These are phyloP conservation scores for Psettodes erumei DNA, from an alignment of 2,113 vertebrate species.

Conservation along the genomic window DNA sequence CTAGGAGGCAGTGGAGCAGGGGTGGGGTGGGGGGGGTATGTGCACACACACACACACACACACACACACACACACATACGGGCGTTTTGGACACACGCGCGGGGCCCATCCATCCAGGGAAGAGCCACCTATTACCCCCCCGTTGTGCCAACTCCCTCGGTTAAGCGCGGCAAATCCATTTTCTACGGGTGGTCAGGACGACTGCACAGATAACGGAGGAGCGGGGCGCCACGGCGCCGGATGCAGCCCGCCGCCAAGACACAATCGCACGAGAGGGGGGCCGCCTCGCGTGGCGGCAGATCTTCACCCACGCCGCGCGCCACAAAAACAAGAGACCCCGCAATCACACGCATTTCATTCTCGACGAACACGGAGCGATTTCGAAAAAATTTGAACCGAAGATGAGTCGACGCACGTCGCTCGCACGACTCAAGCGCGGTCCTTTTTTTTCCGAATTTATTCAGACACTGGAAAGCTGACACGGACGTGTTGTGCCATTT, in stretches of 20 bases:
- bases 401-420: background rate
- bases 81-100: constrained; percentile 45
- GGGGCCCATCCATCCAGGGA: constrained; percentile 65
- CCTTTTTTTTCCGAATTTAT: constrained; percentile 28
- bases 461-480: constrained; percentile 41
- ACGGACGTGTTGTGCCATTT: constrained; percentile 41
- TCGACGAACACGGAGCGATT: background rate
- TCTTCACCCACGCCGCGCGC: too few relatives aligned
- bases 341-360: background rate
- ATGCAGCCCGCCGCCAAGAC: constrained; percentile 64
- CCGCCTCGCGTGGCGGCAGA: too few relatives aligned
- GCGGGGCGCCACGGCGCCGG: constrained; percentile 50
- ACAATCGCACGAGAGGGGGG: constrained; percentile 41
- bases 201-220: constrained; percentile 79
- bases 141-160: constrained; percentile 69
- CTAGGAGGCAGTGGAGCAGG: constrained; percentile 67
- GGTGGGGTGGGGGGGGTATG: constrained; percentile 8
- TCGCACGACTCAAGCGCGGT: background rate
- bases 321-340: too few relatives aligned
- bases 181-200: constrained; percentile 75
- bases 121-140: constrained; percentile 75
- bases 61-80: constrained; percentile 31
- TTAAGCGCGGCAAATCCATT: constrained; percentile 78
- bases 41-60: constrained; percentile 35
- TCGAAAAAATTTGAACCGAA: constrained; percentile 16